Evolutionary conservation across 2,797 vertebrate genomes (phyloP).

Genomic region (Choloepus didactylus): DNA sequence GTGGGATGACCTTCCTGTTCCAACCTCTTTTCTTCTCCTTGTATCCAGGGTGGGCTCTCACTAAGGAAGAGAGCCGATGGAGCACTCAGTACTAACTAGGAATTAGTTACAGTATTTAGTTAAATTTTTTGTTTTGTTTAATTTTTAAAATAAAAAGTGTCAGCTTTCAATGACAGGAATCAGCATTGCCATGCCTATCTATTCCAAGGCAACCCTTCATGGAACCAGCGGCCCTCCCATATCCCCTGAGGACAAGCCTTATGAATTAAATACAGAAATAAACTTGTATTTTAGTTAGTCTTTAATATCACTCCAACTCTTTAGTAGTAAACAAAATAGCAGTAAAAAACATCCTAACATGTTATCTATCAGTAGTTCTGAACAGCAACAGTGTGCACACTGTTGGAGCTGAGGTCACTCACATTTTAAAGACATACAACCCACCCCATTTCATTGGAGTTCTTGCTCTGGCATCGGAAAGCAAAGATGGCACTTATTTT

Average conservation of each 20-base stretch:
- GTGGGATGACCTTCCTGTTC: neutral
- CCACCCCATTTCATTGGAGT: neutral
- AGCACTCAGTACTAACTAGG: neutral
- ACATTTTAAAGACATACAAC: slow-evolving; percentile 15
- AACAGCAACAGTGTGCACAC: slow-evolving; percentile 49
- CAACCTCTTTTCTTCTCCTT: neutral
- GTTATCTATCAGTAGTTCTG: slow-evolving; percentile 72
- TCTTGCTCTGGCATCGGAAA: neutral
- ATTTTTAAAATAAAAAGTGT: neutral
- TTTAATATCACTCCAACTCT: slow-evolving; percentile 67
- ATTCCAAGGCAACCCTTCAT: neutral
- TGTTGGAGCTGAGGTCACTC: slow-evolving; percentile 7
- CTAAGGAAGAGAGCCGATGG: neutral
- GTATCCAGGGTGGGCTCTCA: neutral
- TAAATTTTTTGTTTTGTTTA: neutral
- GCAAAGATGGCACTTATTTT: slow-evolving; percentile 2
- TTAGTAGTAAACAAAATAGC: slow-evolving; percentile 66
- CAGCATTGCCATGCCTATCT: neutral
- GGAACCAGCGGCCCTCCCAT: neutral
- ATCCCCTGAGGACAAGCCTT: neutral
- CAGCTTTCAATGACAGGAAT: neutral
- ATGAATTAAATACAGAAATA: slow-evolving; percentile 46
- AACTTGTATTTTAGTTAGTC: slow-evolving; percentile 50
- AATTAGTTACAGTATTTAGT: neutral
- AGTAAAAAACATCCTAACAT: slow-evolving; percentile 28